Evolutionary conservation across 2,888 invertebrate species (phyloP), one percentile per base, ranked within the genome.

Genomic region (Danaus chrysippus): DNA sequence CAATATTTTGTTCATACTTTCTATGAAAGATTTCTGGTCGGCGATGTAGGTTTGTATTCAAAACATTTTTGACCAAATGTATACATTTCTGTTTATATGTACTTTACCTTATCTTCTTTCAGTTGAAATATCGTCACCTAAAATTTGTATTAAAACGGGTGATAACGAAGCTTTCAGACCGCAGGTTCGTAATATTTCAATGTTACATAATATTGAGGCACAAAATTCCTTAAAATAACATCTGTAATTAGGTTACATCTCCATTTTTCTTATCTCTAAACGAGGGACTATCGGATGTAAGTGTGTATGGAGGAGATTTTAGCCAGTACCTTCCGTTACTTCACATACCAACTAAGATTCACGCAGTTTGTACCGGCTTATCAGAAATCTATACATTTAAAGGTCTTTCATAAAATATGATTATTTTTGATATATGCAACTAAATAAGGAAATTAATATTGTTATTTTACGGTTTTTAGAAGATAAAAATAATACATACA

Each of bases 91-190:
- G 13, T 23, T 17, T 54, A 17, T 1, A n/a, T 3, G 11, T 12
- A 19, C 13, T 11, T 19, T 13, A n/a, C 56, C 23, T 43, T 17
- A 64, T 67, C 66, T 68, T 58, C 61, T 82, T 84, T 73, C 87
- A 92, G 94, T 96, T 49, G 94, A 95, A 82, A 87, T 96, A 17
- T 88, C 93, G 15, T 93, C 93, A 62, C 94, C 95, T 8, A 93
- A 93, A 79, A 92, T 94, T 59, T 82, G 83, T 54, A 72, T 92
- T 9, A 92, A 94, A 73, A 86, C 87, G 57, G 92, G 92, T 44
- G 83, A 84, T 15, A 92, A 92, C 64, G 94, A 94, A 78, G 82
- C 83, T 46, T 96, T 89, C 74, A 91, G 92, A 44, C 96, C 96
- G 0, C 90, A 92, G 71, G 93, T 94, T 53, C 66, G 68, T 68